These are phyloP conservation scores for Scelioninae gen. 2 DNA, from an alignment of 2,888 invertebrate species.

Conservation along the genomic window DNA sequence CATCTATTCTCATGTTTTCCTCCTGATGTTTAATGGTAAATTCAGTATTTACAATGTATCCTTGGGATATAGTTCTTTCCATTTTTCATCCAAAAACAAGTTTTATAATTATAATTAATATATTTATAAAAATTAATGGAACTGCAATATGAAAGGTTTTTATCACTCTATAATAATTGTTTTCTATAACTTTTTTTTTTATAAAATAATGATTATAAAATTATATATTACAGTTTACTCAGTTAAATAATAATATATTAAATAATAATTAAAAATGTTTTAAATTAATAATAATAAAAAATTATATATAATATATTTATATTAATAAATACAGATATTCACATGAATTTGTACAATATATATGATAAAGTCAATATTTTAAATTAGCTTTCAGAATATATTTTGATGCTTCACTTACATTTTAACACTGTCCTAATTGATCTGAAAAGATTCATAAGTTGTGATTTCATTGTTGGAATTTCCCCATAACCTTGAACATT, in stretches of 20 bases:
- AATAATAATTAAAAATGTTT: background rate
- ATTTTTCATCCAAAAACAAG: conserved; percentile 86
- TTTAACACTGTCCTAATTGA: conserved; percentile 98
- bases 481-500: conserved; percentile 92
- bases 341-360: background rate
- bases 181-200: background rate
- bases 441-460: conserved; percentile 91
- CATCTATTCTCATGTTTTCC: background rate
- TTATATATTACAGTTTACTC: background rate
- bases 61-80: conserved; percentile 13
- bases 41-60: conserved; percentile 26
- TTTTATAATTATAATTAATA: conserved; percentile 90
- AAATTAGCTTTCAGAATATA: background rate
- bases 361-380: background rate
- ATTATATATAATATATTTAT: background rate
- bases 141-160: conserved; percentile 80
- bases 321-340: conserved; percentile 16
- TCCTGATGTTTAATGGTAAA: background rate
- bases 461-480: conserved; percentile 89
- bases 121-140: conserved; percentile 94
- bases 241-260: background rate
- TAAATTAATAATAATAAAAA: background rate
- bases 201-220: background rate
- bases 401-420: conserved; percentile 81
- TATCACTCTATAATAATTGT: too few species aligned